phyloP scores from a whole-genome alignment of 1,140 invertebrate genomes.

The Zaprionus inermis region DNA sequence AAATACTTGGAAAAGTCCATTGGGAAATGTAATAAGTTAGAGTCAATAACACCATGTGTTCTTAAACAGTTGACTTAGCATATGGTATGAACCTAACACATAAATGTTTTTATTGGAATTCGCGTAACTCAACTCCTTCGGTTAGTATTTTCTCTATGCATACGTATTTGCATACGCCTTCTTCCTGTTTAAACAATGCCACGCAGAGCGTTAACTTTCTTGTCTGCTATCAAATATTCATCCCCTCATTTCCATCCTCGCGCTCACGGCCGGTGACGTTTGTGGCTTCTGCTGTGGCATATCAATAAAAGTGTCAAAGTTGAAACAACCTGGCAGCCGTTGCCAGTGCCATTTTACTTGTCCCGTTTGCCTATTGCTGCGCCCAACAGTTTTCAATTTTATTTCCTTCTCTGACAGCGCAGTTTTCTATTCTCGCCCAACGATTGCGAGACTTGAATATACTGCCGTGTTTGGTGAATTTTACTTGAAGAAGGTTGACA shows the following conservation, averaged over 20 bases:
- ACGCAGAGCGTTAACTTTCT: constrained; percentile 46
- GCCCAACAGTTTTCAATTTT: constrained; percentile 27
- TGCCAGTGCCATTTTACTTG: background rate
- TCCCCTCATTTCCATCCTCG: background rate
- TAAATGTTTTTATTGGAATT: background rate
- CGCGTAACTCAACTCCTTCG: constrained; percentile 17
- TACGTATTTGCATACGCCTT: constrained; percentile 69
- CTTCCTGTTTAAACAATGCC: constrained; percentile 59
- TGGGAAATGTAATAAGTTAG: background rate
- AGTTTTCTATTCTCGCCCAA: constrained; percentile 6
- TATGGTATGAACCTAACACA: background rate
- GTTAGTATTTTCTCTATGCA: constrained; percentile 38
- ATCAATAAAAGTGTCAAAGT: constrained; percentile 54
- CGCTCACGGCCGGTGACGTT: constrained; percentile 1
- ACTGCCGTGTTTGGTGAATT: constrained; percentile 13
- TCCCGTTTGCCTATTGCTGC: constrained; percentile 26
- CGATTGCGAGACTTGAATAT: constrained; percentile 27
- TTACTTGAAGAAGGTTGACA: background rate
- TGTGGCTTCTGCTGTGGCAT: constrained; percentile 19
- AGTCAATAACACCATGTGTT: background rate
- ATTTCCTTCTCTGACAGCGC: constrained; percentile 28
- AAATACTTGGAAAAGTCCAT: background rate
- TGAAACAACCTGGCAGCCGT: constrained; percentile 27
- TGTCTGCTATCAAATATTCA: constrained; percentile 55
- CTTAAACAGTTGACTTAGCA: background rate